Conservation (phyloP, 2,113 vertebrate species). For the Phaethornis superciliosus region DNA sequence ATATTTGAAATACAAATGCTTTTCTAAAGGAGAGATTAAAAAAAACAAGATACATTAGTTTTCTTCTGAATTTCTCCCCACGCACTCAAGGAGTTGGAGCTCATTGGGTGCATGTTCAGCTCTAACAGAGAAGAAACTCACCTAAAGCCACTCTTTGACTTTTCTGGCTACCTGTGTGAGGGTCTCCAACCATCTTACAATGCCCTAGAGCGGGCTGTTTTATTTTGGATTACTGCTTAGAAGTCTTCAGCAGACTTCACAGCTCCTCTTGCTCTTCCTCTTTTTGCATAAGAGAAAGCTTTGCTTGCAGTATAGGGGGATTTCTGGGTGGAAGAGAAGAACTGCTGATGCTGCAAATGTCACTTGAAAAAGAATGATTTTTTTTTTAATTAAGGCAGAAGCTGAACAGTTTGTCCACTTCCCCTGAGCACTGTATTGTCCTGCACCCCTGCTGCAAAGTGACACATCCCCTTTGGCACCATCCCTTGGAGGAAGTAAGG, state of each 20-base stretch:
- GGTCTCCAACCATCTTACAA: neutral
- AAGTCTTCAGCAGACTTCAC: neutral
- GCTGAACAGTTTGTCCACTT: conserved; percentile 20
- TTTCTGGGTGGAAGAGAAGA: conserved; percentile 38
- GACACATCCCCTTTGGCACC: neutral
- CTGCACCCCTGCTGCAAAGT: conserved; percentile 20
- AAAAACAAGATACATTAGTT: neutral
- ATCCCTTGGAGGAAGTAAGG: neutral
- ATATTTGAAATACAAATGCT: neutral
- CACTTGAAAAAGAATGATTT: conserved; percentile 17
- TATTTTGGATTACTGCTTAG: neutral
- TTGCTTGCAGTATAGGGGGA: neutral
- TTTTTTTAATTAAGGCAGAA: conserved; percentile 47
- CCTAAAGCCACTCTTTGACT: neutral
- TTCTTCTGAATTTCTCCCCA: neutral
- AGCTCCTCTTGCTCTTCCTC: neutral
- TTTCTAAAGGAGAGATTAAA: neutral
- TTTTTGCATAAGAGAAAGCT: conserved; percentile 23
- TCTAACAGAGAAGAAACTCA: neutral
- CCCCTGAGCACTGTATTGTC: neutral
- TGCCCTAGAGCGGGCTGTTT: neutral
- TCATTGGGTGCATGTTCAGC: neutral
- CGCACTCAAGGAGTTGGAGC: neutral
- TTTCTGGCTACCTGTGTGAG: neutral
- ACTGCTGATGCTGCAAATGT: conserved; percentile 8